phyloP scores from a whole-genome alignment of 2,797 vertebrate species.

The Galago senegalensis region DNA sequence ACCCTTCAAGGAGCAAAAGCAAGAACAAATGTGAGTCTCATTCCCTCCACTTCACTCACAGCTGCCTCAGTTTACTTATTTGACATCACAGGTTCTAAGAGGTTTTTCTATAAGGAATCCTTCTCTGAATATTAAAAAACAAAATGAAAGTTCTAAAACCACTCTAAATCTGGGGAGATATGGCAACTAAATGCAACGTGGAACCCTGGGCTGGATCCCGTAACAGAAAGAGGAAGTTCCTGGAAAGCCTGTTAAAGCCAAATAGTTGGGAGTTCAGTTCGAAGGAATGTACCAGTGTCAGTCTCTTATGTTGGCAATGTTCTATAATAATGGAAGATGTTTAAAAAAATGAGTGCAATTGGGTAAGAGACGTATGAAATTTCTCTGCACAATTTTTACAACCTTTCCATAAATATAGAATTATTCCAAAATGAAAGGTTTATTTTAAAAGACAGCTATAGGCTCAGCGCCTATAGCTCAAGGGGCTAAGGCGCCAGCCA shows the following conservation, averaged over 20 bases:
- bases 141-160: neutral
- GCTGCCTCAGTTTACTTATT: neutral
- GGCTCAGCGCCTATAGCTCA: no score
- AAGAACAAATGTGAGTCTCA: neutral
- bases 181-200: neutral
- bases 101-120: neutral
- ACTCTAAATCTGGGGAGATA: neutral
- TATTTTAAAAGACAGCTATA: neutral
- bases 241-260: neutral
- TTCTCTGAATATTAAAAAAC: neutral
- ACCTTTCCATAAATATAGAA: neutral
- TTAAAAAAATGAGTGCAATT: neutral
- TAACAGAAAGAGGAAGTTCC: neutral
- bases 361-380: neutral
- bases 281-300: neutral
- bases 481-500: no score
- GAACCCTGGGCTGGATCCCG: neutral
- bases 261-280: neutral
- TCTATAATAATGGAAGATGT: neutral
- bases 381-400: neutral
- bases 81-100: neutral
- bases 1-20: neutral
- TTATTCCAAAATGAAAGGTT: neutral
- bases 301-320: slow-evolving; percentile 10
- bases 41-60: neutral